Base-by-base conservation (phyloP, 2,888 invertebrate genomes). In the Embidobia sp. region DNA sequence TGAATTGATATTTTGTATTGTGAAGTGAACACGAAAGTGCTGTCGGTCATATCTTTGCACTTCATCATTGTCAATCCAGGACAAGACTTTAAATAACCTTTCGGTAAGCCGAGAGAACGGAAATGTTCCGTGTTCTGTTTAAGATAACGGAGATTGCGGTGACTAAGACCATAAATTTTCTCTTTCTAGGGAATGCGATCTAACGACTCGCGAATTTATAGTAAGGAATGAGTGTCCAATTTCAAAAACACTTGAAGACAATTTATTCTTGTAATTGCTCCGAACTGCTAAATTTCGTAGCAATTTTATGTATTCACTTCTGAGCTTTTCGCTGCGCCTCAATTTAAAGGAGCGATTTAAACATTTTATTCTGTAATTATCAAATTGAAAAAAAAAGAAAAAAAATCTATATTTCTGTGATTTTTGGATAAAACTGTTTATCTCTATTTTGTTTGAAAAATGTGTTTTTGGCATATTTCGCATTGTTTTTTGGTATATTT, bases 141-240 rank as follows among this genome's bases (percentile, higher is more conserved):
- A 85, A 86, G 86, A 87, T 86, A 86, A 87, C 85, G 83, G 82
- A 86, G 85, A 84, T 86, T 84, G 84, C 81, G 77, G 53, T 79
- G 70, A 78, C 79, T 81, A 79, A 44, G 76, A 72, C 81, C 82
- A 86, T 85, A 85, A 85, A 86, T 85, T 81, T 70, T 46, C 51
- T 69, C 66, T 46, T 63, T 48, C 76, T 59, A 53, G 44, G 51
- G 31, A 82, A 72, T 64, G 80, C 77, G 79, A 79, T 81, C 77
- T 79, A 78, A 55, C 77, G 81, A 75, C 80, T 78, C 76, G 74
- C 78, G 78, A 83, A 85, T 85, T 85, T 84, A 86, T 84, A 57
- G 80, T 48, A 19, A 46, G 53, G 81, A 80, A 81, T 79, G 83
- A 82, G 75, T 78, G 79, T 81, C 77, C 81, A 83, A 84, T 85